Conservation (phyloP, 2,797 vertebrate genomes). For the Salmo trutta region DNA sequence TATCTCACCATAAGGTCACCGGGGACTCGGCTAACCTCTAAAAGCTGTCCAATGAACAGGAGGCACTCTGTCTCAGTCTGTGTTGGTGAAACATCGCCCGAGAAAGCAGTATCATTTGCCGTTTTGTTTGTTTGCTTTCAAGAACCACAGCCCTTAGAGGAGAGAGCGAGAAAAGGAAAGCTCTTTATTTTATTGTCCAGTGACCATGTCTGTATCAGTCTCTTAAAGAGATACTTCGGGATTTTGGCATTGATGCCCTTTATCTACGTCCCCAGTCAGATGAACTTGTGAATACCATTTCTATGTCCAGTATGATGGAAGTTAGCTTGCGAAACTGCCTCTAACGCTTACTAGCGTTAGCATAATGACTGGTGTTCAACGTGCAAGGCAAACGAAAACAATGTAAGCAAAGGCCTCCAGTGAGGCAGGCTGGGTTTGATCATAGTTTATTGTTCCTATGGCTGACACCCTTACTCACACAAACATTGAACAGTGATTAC, state of each 20-base stretch:
- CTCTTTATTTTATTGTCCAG: conserved; percentile 25
- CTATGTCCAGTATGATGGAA: too few relatives aligned
- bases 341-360: too few relatives aligned
- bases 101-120: conserved; percentile 29
- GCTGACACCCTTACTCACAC: conserved; percentile 33
- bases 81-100: too few relatives aligned
- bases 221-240: conserved; percentile 13
- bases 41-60: conserved; percentile 43
- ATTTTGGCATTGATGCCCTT: background rate
- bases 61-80: background rate
- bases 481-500: conserved; percentile 29
- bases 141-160: conserved; percentile 38
- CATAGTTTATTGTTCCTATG: conserved; percentile 41
- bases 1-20: background rate
- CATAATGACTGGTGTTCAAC: conserved; percentile 31
- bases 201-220: conserved; percentile 65
- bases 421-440: conserved; percentile 43
- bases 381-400: conserved; percentile 42
- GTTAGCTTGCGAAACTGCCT: too few relatives aligned
- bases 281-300: too few relatives aligned
- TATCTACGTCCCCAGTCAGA: background rate
- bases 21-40: conserved; percentile 20
- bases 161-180: conserved; percentile 1
- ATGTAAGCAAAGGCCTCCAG: conserved; percentile 44
- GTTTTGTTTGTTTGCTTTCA: conserved; percentile 58